Conservation (phyloP, 2,888 invertebrate species). For the Abrostola triplasia region DNA sequence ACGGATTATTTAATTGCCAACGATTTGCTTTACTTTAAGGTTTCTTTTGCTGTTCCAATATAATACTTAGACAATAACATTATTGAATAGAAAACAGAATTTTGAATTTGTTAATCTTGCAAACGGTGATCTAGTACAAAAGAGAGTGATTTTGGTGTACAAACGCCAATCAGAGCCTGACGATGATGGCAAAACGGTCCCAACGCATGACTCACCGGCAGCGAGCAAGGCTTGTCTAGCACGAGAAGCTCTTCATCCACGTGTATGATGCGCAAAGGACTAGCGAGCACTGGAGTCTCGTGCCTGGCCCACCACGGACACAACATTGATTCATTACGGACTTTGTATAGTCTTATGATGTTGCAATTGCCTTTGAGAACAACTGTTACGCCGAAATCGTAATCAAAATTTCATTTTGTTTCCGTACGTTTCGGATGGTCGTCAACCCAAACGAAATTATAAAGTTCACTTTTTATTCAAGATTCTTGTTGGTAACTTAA, state of each 20-base stretch:
- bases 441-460: conserved; percentile 38
- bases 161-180: conserved; percentile 67
- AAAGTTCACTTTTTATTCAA: conserved; percentile 29
- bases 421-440: conserved; percentile 25
- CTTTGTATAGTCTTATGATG: conserved; percentile 58
- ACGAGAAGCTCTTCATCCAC: conserved; percentile 95
- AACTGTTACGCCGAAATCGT: conserved; percentile 27
- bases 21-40: conserved; percentile 21
- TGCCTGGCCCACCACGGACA: conserved; percentile 90
- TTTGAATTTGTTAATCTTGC: not conserved
- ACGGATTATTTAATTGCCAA: conserved; percentile 33
- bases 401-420: conserved; percentile 18
- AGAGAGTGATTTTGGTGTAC: conserved; percentile 8
- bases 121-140: not conserved
- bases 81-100: no score
- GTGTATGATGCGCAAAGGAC: conserved; percentile 94
- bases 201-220: conserved; percentile 92
- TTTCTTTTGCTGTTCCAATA: conserved; percentile 7
- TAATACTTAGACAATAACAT: no score
- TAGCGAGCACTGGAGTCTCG: conserved; percentile 95
- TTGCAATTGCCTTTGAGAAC: conserved; percentile 63
- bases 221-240: conserved; percentile 96
- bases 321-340: conserved; percentile 65
- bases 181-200: conserved; percentile 66
- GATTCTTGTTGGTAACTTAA: conserved; percentile 15